Evolutionary conservation across 2,888 invertebrate genomes (phyloP).

Genomic region (Machimus rusticus): DNA sequence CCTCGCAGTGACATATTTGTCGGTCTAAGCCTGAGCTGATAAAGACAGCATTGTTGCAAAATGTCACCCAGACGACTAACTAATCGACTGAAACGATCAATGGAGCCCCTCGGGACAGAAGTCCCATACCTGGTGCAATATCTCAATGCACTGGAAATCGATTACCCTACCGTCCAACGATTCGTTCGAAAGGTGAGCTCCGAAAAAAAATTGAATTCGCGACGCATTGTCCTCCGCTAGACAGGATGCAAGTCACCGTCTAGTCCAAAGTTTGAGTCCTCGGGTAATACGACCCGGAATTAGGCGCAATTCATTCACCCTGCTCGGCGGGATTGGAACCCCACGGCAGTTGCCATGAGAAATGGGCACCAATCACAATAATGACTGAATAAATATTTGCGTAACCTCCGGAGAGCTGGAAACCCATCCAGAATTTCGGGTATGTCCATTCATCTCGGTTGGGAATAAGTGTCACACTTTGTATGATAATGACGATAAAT

Average conservation of each 20-base stretch:
- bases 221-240: background rate
- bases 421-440: background rate
- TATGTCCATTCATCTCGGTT: background rate
- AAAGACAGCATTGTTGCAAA: background rate
- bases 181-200: background rate
- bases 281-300: background rate
- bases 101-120: background rate
- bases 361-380: slow-evolving; percentile 43
- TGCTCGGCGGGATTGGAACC: background rate
- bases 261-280: background rate
- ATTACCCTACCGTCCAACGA: background rate
- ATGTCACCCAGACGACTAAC: slow-evolving; percentile 2
- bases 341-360: slow-evolving; percentile 23
- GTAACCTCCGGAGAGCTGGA: background rate
- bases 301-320: background rate
- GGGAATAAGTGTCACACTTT: slow-evolving; percentile 18
- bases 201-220: background rate
- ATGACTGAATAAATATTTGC: slow-evolving; percentile 46
- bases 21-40: background rate
- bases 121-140: background rate
- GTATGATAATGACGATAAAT: slow-evolving; percentile 18
- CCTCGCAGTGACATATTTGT: background rate
- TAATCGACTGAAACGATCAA: slow-evolving; percentile 6
- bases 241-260: background rate
- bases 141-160: background rate